phyloP scores from a whole-genome alignment of 2,113 vertebrate species.

The Microcebus murinus region DNA sequence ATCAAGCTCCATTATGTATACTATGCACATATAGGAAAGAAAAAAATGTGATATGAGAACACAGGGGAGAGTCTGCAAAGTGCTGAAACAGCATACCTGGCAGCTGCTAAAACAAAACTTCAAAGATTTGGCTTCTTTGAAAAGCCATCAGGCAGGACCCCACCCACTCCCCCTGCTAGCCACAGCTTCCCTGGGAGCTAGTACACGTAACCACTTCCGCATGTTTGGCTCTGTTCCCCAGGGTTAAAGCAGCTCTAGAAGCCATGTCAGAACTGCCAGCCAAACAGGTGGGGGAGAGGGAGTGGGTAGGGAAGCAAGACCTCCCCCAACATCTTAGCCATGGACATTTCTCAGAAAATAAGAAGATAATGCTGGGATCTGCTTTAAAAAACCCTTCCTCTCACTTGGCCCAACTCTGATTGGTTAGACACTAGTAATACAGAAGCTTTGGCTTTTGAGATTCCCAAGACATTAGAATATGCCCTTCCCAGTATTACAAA shows the following conservation, averaged over 20 bases:
- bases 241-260: constrained; percentile 65
- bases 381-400: constrained; percentile 10
- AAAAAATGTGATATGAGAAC: constrained; percentile 72
- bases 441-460: constrained; percentile 35
- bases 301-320: constrained; percentile 30
- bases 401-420: not conserved
- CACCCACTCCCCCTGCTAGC: constrained; percentile 86
- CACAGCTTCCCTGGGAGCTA: constrained; percentile 91
- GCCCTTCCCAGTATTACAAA: constrained; percentile 51
- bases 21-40: constrained; percentile 51
- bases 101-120: constrained; percentile 93
- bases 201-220: constrained; percentile 92
- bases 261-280: constrained; percentile 49
- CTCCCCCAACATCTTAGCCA: not conserved
- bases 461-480: constrained; percentile 39
- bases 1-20: constrained; percentile 28
- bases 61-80: constrained; percentile 76
- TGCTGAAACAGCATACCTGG: constrained; percentile 94
- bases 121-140: constrained; percentile 93
- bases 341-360: not conserved
- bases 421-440: not conserved
- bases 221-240: constrained; percentile 90
- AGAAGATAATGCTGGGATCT: not conserved
- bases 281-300: constrained; percentile 72
- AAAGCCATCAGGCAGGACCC: constrained; percentile 88